Percentiles rank a stretch among this genome's conserved stretches.
phyloP scores from a whole-genome alignment of 2,113 vertebrate species.

The Patagioenas fasciata region DNA sequence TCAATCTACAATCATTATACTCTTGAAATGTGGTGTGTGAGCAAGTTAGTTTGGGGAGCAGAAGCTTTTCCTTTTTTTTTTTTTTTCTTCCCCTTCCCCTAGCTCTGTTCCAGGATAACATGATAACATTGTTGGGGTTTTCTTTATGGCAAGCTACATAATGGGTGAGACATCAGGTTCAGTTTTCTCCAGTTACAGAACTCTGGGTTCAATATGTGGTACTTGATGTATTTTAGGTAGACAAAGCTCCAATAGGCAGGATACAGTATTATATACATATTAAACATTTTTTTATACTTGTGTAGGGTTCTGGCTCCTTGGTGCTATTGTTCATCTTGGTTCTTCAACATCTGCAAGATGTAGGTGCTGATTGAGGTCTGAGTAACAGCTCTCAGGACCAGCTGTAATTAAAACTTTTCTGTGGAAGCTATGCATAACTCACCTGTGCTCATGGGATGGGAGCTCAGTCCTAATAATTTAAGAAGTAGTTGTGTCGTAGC shows the following conservation, averaged over 20 bases:
- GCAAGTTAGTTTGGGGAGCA: not conserved
- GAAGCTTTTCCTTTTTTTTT: not conserved
- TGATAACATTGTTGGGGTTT: not conserved
- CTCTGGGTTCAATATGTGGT: not conserved
- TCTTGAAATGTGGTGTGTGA: not conserved
- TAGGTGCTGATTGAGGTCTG: not conserved
- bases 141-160: not conserved
- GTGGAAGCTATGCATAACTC: not conserved
- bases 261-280: no score
- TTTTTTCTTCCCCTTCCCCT: no score
- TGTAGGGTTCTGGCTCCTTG: not conserved
- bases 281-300: not conserved
- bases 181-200: not conserved
- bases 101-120: not conserved
- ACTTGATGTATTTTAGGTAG: not conserved
- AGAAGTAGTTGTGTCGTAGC: not conserved
- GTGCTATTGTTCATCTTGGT: not conserved
- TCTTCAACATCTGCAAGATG: not conserved
- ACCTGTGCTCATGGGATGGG: not conserved
- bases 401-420: not conserved
- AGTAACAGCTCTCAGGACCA: not conserved
- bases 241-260: not conserved
- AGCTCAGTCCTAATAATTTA: not conserved
- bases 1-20: not conserved
- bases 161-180: not conserved